These are phyloP conservation scores for Thunnus albacares DNA, from an alignment of 2,797 vertebrate genomes.

Conservation along the genomic window DNA sequence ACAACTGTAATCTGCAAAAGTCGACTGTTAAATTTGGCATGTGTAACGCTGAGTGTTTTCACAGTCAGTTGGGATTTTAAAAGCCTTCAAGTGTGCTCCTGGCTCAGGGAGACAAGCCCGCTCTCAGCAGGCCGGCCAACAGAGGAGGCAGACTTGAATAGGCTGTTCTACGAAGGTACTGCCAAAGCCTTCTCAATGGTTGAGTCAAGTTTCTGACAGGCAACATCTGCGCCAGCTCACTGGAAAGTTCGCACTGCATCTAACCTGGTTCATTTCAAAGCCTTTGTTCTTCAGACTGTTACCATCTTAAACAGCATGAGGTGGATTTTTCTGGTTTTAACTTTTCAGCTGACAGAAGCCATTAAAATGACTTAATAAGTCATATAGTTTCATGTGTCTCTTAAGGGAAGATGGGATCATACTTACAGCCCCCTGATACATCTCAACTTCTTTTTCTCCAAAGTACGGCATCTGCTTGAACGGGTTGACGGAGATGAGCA, in stretches of 20 bases:
- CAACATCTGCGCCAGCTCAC: constrained; percentile 65
- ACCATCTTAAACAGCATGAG: constrained; percentile 36
- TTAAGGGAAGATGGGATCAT: not conserved
- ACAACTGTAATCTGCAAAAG: constrained; percentile 25
- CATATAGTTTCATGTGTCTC: not conserved
- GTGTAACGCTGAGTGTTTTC: constrained; percentile 38
- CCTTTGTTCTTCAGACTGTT: constrained; percentile 44
- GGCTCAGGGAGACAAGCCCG: constrained; percentile 47
- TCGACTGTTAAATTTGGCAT: constrained; percentile 38
- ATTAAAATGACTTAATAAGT: not conserved
- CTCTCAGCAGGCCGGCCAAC: constrained; percentile 54
- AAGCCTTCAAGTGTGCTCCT: constrained; percentile 50
- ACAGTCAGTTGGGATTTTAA: constrained; percentile 58
- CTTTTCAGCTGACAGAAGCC: constrained; percentile 17
- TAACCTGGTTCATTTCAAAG: constrained; percentile 52
- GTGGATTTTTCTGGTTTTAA: not conserved
- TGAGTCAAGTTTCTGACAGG: constrained; percentile 72
- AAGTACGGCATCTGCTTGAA: constrained; percentile 99
- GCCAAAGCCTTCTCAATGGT: constrained; percentile 65
- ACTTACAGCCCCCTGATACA: constrained; percentile 99
- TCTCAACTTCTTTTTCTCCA: constrained; percentile 97
- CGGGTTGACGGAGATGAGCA: constrained; percentile 98
- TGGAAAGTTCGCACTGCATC: constrained; percentile 69
- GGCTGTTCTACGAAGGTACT: constrained; percentile 70
- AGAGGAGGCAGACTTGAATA: constrained; percentile 66